Percentiles rank a stretch among this genome's conserved stretches.
Evolutionary conservation across 2,113 vertebrate genomes (phyloP).

Genomic region (Nycticorax nycticorax): DNA sequence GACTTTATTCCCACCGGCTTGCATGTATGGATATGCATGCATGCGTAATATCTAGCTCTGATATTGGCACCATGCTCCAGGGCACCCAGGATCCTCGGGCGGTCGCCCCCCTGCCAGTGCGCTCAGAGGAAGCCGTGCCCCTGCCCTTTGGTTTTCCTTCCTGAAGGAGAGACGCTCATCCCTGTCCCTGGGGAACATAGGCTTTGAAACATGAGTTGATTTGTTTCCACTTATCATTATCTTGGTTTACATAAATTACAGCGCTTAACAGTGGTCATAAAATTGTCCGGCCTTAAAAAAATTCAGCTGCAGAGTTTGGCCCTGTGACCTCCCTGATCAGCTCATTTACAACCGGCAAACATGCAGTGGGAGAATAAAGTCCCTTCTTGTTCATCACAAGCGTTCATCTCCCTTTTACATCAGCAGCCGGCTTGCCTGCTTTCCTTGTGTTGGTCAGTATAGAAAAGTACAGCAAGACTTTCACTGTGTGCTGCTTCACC

Average conservation of each 20-base stretch:
- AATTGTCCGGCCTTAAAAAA: slow-evolving; percentile 16
- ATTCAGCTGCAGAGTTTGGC: neutral
- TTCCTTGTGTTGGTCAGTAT: neutral
- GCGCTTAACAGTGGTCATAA: neutral
- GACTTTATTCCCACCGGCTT: neutral
- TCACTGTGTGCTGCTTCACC: neutral
- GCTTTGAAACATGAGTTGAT: slow-evolving; percentile 4
- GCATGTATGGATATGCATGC: neutral
- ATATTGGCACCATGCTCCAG: neutral
- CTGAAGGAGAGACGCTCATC: neutral
- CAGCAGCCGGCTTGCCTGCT: neutral
- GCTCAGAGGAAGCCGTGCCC: neutral
- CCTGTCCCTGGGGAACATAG: neutral
- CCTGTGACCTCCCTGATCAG: neutral
- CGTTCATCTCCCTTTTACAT: neutral
- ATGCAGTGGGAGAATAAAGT: neutral
- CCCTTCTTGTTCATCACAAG: neutral
- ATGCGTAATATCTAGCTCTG: neutral
- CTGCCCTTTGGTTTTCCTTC: neutral
- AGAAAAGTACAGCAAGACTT: neutral
- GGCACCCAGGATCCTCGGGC: neutral
- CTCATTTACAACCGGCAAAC: neutral
- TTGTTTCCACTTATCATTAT: slow-evolving; percentile 40
- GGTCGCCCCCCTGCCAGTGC: accelerated
- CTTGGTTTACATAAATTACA: slow-evolving; percentile 45